A percentile compares a stretch with the other conserved stretches of the same genome.
These are phyloP conservation scores for Dryobota labecula DNA, from an alignment of 2,888 invertebrate genomes.

Conservation along the genomic window DNA sequence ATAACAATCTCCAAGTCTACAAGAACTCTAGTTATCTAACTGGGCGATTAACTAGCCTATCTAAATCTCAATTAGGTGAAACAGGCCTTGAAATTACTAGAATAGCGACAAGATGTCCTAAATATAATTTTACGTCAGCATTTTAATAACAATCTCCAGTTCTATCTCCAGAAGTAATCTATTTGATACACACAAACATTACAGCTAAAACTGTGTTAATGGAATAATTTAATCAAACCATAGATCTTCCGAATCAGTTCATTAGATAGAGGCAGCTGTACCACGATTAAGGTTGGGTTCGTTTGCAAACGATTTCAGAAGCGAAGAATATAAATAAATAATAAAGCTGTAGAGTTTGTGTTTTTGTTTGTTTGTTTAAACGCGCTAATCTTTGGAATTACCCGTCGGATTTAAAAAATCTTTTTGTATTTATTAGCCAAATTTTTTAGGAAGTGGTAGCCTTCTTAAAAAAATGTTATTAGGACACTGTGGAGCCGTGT, in stretches of 20 bases:
- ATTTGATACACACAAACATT: constrained; percentile 3
- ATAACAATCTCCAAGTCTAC: not conserved
- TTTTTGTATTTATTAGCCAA: too few relatives aligned
- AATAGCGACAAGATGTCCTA: not conserved
- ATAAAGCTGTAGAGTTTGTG: too few relatives aligned
- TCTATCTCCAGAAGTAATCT: not conserved
- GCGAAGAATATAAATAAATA: too few relatives aligned
- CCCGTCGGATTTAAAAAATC: too few relatives aligned
- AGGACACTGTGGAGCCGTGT: too few relatives aligned
- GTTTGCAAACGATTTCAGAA: constrained; percentile 9
- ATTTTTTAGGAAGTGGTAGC: too few relatives aligned
- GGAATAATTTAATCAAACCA: constrained; percentile 56
- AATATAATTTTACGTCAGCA: not conserved
- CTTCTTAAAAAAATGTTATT: too few relatives aligned
- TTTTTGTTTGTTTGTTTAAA: too few relatives aligned
- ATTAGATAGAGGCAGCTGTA: constrained; percentile 37
- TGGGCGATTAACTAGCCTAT: not conserved
- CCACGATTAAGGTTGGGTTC: constrained; percentile 5
- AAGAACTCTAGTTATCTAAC: not conserved
- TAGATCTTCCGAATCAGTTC: constrained; percentile 45
- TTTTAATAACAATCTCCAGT: not conserved
- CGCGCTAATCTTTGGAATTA: too few relatives aligned
- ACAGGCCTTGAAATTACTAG: not conserved
- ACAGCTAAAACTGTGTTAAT: constrained; percentile 37
- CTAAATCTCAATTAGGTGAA: not conserved